These are phyloP conservation scores for Sandelia bainsii DNA, from an alignment of 2,797 vertebrate genomes.

Conservation along the genomic window DNA sequence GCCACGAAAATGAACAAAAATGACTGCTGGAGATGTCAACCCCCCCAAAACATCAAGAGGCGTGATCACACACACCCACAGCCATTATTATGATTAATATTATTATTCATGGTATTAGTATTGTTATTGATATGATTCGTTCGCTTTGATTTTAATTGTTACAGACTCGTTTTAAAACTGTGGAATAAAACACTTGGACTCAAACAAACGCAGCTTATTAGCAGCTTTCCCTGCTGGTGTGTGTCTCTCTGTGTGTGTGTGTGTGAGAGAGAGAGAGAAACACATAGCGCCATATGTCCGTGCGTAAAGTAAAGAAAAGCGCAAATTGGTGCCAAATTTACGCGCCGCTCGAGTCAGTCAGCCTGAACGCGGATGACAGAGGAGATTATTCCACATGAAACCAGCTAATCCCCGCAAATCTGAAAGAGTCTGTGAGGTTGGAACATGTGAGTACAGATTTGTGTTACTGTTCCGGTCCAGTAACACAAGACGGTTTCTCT, in stretches of 20 bases:
- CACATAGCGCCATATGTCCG: conserved; percentile 44
- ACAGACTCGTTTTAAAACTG: background rate
- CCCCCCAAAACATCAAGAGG: conserved; percentile 16
- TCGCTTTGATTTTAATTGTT: background rate
- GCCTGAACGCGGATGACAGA: conserved; percentile 48
- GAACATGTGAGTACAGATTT: conserved; percentile 43
- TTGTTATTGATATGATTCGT: conserved; percentile 6
- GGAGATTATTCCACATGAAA: conserved; percentile 56
- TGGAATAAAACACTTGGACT: conserved; percentile 25
- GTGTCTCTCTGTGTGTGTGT: background rate
- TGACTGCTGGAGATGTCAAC: conserved; percentile 46
- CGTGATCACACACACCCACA: conserved; percentile 4
- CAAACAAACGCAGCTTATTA: conserved; percentile 25
- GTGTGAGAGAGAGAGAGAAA: background rate
- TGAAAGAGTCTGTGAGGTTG: conserved; percentile 25
- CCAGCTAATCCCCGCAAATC: conserved; percentile 45
- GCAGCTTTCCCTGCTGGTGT: conserved; percentile 8
- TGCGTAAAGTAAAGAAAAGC: conserved; percentile 36
- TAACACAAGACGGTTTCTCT: too few relatives aligned
- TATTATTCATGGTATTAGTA: background rate
- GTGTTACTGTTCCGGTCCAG: too few relatives aligned
- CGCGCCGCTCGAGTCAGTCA: conserved; percentile 42
- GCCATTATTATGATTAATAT: background rate
- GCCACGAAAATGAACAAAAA: conserved; percentile 50
- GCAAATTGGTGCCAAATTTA: conserved; percentile 52